Evolutionary conservation across 2,113 vertebrate genomes (phyloP), one percentile per base, ranked within the genome.

Genomic region (Ammodytes marinus): DNA sequence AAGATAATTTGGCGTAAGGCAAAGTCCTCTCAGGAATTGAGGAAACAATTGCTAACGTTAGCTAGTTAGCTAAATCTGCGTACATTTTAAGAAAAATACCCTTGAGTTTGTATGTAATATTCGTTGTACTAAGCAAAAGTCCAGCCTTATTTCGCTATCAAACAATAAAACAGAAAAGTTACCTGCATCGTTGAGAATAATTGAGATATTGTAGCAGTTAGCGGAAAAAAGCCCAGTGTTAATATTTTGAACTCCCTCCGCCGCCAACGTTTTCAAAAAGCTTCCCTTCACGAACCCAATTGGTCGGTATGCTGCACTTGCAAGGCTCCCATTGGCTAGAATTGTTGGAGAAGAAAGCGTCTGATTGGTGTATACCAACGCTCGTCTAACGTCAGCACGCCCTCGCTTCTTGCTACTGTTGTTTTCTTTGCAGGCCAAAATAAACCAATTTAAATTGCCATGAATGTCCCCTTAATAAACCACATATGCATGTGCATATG

Each of bases 211-310:
- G 37, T 2, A 47, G 2, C 8, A 40, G 27, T 27, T 27, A 27
- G 27, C 27, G 27, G 27, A 58, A 14, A 49, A 58, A 46, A 40
- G 0, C 0, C 6, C 45, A 17, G 35, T 40, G 47, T 27, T 63
- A 19, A 1, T 60, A 4, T 49, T 58, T 8, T 12, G n/a, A 79
- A 82, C 47, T 49, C 52, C 50, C 8, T 17, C 59, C 2, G 54
- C 89, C 90, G 93, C 91, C 90, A 93, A 89, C 79, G 81, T 86
- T 92, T 94, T 93, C 82, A 92, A 93, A 93, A 82, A 74, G 40
- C 27, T n/a, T 1, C 2, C 39, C 17, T 35, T 1, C 13, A 0
- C 13, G 17, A 58, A 53, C 0, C 14, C 3, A 73, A 89, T 94
- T 94, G 86, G 87, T 61, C 13, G 1, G 2, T 7, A 0, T 5